Evolutionary conservation across 1,140 invertebrate genomes (phyloP), one percentile per base, ranked within the genome.

Genomic region (Papilio machaon): DNA sequence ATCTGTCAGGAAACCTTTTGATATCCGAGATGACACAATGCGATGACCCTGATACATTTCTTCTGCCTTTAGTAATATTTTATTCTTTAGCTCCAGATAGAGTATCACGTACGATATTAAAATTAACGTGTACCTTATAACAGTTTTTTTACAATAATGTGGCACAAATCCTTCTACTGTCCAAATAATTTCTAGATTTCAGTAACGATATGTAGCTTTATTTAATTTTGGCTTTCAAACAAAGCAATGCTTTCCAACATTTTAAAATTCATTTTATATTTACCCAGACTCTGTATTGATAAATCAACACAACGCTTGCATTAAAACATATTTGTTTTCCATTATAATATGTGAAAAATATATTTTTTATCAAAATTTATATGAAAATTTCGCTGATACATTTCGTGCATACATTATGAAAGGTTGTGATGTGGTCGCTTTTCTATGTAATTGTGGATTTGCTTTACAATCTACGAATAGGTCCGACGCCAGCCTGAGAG

Each of bases 31-130:
- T 90, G 91, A 91, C 89, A 91, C 88, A 89, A 90, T 89, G 85
- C 84, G 88, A 90, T 91, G 90, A 88, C 90, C 90, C 89, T 73
- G 7, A 90, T 89, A 86, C 90, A 92, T 92, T 91, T 85, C 85
- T 85, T 82, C 75, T 84, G 85, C 82, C 83, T 85, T 80, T 11
- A 82, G 85, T 89, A 91, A 91, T 91, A 91, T 90, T 89, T 91
- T 89, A 87, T 82, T 85, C 80, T 70, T 58, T 73, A n/a, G 17
- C 2, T 10, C n/a, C 17, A 17, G 6, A 52, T 17, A 52, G 38
- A 43, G 38, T 43, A 43, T 6, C 38, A 7, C 7, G 38, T 43
- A 43, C 38, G 4, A 43, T 43, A 43, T 43, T 43, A 43, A 43
- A 43, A 43, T 43, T 6, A 43, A 30, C 23, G 23, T 30, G 23